Evolutionary conservation across 2,797 vertebrate species (phyloP).

Genomic region (Hirundo rustica): DNA sequence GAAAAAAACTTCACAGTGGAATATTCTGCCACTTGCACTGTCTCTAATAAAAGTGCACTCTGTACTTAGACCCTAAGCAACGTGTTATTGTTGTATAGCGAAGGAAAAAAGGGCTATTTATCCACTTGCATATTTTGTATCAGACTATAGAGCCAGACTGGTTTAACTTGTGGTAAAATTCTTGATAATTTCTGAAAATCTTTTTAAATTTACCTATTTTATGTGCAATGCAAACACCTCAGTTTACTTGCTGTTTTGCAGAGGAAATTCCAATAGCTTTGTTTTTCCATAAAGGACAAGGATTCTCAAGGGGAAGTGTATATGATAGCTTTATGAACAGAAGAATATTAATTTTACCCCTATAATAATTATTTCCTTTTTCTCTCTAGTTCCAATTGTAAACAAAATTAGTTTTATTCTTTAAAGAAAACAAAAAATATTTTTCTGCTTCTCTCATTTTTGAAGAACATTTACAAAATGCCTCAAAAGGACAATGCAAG

Average conservation of each 20-base stretch:
- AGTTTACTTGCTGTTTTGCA: background rate
- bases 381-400: background rate
- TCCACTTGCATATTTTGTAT: background rate
- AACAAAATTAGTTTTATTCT: background rate
- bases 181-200: background rate
- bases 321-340: background rate
- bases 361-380: background rate
- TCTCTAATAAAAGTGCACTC: background rate
- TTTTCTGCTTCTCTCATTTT: background rate
- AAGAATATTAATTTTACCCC: background rate
- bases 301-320: background rate
- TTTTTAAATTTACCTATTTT: background rate
- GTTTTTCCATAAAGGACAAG: background rate
- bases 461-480: background rate
- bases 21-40: background rate
- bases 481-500: background rate
- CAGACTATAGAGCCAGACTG: background rate
- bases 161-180: background rate
- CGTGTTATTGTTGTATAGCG: background rate
- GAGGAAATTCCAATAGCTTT: background rate
- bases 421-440: constrained; percentile 18
- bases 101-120: background rate
- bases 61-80: background rate
- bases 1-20: background rate
- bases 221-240: background rate